A percentile compares a stretch with the other conserved stretches of the same genome.
Evolutionary conservation across 1,140 invertebrate genomes (phyloP).

Genomic region (Oryzaephilus surinamensis): DNA sequence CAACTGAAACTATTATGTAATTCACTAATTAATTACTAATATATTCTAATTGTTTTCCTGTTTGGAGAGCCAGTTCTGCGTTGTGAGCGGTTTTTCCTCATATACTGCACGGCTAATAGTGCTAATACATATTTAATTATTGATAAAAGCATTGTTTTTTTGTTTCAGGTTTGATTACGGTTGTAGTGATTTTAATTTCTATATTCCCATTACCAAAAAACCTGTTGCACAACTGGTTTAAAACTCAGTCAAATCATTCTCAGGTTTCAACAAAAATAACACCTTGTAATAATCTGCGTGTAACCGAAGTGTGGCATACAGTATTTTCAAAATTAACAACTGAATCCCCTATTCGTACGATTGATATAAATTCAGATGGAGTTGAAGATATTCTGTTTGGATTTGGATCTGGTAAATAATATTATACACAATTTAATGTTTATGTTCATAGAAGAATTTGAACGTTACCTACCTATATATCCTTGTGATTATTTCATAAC

Average conservation of each 20-base stretch:
- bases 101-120: too few species aligned
- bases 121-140: background rate
- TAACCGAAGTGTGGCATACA: conserved; percentile 59
- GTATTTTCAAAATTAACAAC: conserved; percentile 64
- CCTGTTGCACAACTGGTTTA: conserved; percentile 47
- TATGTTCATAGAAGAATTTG: too few species aligned
- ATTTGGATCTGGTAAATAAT: conserved; percentile 60
- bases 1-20: too few species aligned
- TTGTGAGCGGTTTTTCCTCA: too few species aligned
- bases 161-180: conserved; percentile 44
- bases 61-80: too few species aligned
- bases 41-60: too few species aligned
- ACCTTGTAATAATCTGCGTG: conserved; percentile 57
- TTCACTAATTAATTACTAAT: too few species aligned
- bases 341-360: conserved; percentile 59
- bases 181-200: conserved; percentile 55
- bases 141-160: background rate
- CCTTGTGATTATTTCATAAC: too few species aligned
- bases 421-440: background rate
- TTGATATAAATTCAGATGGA: conserved; percentile 65
- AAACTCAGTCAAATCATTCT: conserved; percentile 23
- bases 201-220: conserved; percentile 51
- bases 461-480: too few species aligned
- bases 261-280: conserved; percentile 35
- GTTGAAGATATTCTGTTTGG: conserved; percentile 67